phyloP scores from a whole-genome alignment of 2,888 invertebrate genomes.

The Acrobasis suavella region DNA sequence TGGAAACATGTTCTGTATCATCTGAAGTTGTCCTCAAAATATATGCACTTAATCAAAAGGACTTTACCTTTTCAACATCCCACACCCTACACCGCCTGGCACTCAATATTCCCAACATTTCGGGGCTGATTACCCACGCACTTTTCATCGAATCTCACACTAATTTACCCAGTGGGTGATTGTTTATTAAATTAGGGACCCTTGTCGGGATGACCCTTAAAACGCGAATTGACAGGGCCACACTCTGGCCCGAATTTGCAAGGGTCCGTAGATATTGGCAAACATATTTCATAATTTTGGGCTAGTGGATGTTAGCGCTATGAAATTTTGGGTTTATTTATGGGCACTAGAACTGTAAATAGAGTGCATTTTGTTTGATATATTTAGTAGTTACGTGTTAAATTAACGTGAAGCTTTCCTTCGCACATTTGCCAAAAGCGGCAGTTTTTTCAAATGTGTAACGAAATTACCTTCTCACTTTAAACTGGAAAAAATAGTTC shows the following conservation, averaged over 20 bases:
- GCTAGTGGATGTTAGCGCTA: neutral
- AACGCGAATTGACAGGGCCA: slow-evolving; percentile 37
- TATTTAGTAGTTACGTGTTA: neutral
- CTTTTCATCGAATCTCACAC: slow-evolving; percentile 21
- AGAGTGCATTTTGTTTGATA: neutral
- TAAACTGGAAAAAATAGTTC: no score
- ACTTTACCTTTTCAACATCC: neutral
- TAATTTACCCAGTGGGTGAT: slow-evolving; percentile 37
- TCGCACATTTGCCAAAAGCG: no score
- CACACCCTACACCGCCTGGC: neutral
- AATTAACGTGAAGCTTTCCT: no score
- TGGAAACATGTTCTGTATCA: no score
- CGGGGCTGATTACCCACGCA: slow-evolving; percentile 7
- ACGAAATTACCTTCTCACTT: no score
- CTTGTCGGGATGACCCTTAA: slow-evolving; percentile 38
- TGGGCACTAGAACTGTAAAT: neutral
- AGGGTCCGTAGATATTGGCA: slow-evolving; percentile 20
- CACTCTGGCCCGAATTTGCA: slow-evolving; percentile 19
- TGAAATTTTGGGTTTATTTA: slow-evolving; percentile 2
- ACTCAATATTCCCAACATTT: slow-evolving; percentile 3
- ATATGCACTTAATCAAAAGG: neutral
- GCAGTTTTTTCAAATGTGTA: no score
- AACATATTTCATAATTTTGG: slow-evolving; percentile 19
- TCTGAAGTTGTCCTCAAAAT: neutral
- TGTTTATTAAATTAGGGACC: slow-evolving; percentile 48